Conservation (phyloP, 2,888 invertebrate genomes). For the Agonopterix alstromeriana region DNA sequence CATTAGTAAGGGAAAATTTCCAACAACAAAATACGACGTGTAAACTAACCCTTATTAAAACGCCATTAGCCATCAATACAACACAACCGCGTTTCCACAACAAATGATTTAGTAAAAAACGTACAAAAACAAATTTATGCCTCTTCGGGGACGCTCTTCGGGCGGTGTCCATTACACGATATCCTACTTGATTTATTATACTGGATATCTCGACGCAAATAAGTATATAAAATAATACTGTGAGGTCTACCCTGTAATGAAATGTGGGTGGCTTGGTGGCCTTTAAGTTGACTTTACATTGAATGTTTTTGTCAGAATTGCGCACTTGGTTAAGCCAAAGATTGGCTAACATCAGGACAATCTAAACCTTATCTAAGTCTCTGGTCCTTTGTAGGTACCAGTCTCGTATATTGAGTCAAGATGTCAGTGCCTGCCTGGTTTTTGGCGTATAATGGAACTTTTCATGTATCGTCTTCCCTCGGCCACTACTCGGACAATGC, state of each 20-base stretch:
- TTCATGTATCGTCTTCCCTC: too few relatives aligned
- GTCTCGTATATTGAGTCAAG: too few relatives aligned
- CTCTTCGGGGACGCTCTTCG: constrained; percentile 51
- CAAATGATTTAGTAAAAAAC: constrained; percentile 64
- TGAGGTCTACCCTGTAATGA: constrained; percentile 43
- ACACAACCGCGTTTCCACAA: constrained; percentile 33
- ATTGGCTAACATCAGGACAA: too few relatives aligned
- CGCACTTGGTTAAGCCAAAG: too few relatives aligned
- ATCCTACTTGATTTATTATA: constrained; percentile 70
- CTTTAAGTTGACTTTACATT: background rate
- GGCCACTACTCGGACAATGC: too few relatives aligned
- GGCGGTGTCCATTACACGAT: constrained; percentile 67
- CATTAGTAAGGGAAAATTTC: too few relatives aligned
- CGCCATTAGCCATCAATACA: constrained; percentile 33
- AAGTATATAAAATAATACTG: constrained; percentile 45
- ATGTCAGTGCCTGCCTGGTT: too few relatives aligned
- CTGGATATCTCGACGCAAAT: constrained; percentile 49
- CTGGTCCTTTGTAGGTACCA: too few relatives aligned
- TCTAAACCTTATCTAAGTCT: too few relatives aligned
- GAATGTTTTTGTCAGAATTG: background rate
- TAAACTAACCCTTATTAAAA: constrained; percentile 27
- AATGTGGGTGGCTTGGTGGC: constrained; percentile 35
- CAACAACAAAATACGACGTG: constrained; percentile 1
- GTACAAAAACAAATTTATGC: constrained; percentile 66
- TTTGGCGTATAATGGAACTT: too few relatives aligned